Base-by-base conservation (phyloP, 2,797 vertebrate species). In the Bufotes viridis region DNA sequence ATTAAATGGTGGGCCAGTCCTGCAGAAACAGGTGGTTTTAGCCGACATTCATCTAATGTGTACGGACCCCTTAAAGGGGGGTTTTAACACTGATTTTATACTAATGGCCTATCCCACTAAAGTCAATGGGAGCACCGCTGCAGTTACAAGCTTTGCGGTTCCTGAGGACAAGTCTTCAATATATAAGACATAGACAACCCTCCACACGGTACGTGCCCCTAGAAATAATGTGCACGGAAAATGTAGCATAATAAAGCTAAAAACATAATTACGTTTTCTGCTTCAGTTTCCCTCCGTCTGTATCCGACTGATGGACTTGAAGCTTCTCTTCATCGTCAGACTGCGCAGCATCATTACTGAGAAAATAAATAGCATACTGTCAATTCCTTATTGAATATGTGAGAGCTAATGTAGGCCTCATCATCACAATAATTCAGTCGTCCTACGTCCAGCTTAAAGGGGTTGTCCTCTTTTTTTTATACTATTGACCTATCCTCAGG, bases 281-380 rank as follows among this genome's bases (percentile, higher is more conserved):
- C 90, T 99, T 99, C 87, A 99, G 95, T 92, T 97, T 98, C 75
- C 98, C 97, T 91, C 98, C 98, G 29, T 99, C 98, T 0, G 96
- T 93, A 92, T 99, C 98, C 0, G 95, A 91, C 90, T 97, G 94
- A 0, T 97, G 93, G 24, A 96, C 89, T 87, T 97, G 96, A 90
- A 96, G 90, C 92, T 99, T 99, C 80, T 99, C 98, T 92, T 99
- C 98, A 61, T 99, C 98, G 74, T 99, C 98, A 14, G 98, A 99
- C 93, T 99, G 98, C 4, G 97, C 97, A 2, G 96, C 97, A 22
- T 99, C 98, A 2, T 97, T 99, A 90, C 98, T 99, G 93, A 42
- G 22, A 70, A 2, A 53, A 10, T 12, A 51, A 75, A 53, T 0
- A 55, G 42, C 24, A 17, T 1, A 8, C 15, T 8, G 9, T 74